Base-by-base conservation (phyloP, 2,797 vertebrate genomes). In the Morus bassanus region DNA sequence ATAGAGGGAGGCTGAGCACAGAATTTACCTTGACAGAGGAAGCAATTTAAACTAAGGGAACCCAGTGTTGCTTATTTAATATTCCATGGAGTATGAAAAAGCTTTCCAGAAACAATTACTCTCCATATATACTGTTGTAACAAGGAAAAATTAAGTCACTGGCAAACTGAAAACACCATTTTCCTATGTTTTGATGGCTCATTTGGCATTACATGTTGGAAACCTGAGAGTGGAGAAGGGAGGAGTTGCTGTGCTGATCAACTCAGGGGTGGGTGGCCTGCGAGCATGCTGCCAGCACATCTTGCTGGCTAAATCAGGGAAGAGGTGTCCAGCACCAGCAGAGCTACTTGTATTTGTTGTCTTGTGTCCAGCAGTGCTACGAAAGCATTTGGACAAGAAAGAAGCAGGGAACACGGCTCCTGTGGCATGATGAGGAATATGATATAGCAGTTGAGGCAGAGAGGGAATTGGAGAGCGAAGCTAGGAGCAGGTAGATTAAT, bases 41-140 rank as follows among this genome's bases (percentile, higher is more conserved):
- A 92, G 88, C 59, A 92, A 91, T 95, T 89, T 91, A 94, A 91
- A 60, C 68, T 73, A 59, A 63, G 87, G 35, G 70, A 97, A 94
- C 94, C 70, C 90, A 85, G 12, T 64, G 59, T 39, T 83, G 73
- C 70, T 63, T 89, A 91, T 96, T 94, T 97, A 96, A 96, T 97
- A 94, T 63, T 94, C 69, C n/a, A 61, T 46, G 59, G 77, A 86
- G 69, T 96, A 93, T 96, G 91, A 97, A 96, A 96, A 93, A 67
- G 60, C 91, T 94, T 93, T 76, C 46, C 81, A 93, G 65, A 97
- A 92, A 95, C 95, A 92, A 72, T 94, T 95, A 39, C 28, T 91
- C 57, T 85, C 60, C 67, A 15, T 81, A 31, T 43, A 65, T 39
- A 57, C 15, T 33, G 11, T 64, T 41, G 25, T 68, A 94, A 85